Evolutionary conservation across 2,113 vertebrate genomes (phyloP).

Genomic region (Gallinago jamesoni): DNA sequence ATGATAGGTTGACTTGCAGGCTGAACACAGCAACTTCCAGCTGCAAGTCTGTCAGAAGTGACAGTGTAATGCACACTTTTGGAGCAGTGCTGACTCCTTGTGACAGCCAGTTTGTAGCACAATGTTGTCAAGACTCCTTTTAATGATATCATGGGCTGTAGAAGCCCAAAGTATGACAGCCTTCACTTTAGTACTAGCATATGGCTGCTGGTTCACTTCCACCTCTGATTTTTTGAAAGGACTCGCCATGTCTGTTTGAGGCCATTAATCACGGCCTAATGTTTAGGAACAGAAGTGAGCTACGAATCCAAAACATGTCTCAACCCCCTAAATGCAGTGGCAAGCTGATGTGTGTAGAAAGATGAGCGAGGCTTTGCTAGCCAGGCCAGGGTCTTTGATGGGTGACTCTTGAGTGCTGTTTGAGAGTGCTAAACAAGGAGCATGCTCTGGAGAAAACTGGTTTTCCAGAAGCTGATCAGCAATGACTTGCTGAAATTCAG

Average conservation of each 20-base stretch:
- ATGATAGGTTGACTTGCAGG: background rate
- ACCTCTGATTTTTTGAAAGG: background rate
- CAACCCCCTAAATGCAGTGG: background rate
- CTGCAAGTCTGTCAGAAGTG: background rate
- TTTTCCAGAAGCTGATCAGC: background rate
- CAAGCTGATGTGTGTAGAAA: background rate
- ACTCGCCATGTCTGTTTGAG: background rate
- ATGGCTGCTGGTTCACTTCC: slow-evolving; percentile 39
- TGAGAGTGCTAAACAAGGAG: background rate
- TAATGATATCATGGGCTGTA: background rate
- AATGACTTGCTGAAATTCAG: background rate
- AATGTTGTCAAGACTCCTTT: background rate
- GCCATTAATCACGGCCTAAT: background rate
- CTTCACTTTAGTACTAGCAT: slow-evolving; percentile 10
- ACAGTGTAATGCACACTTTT: background rate
- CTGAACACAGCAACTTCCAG: background rate
- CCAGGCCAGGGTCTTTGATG: background rate
- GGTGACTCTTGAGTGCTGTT: background rate
- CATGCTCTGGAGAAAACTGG: background rate
- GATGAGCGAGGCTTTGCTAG: background rate
- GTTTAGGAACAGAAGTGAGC: background rate
- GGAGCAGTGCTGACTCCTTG: background rate
- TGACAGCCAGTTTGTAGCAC: background rate
- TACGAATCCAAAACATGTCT: background rate
- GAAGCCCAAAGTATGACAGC: background rate